These are phyloP conservation scores for Drosophila nigritarsus DNA, from an alignment of 2,888 invertebrate genomes.

Conservation along the genomic window DNA sequence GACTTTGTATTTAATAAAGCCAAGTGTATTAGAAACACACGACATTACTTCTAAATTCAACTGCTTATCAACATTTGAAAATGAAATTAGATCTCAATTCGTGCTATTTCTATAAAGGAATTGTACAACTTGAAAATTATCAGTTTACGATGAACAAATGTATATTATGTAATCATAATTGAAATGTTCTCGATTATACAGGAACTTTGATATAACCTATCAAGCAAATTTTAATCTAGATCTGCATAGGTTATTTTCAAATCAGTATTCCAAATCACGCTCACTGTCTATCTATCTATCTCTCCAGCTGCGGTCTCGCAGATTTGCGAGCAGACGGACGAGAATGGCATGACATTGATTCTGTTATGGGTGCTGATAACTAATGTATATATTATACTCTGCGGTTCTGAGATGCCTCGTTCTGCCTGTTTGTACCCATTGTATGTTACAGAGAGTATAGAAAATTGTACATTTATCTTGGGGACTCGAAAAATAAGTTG, in stretches of 20 bases:
- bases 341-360: background rate
- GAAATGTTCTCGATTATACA: background rate
- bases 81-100: background rate
- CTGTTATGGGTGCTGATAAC: background rate
- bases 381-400: background rate
- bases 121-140: background rate
- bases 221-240: background rate
- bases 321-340: background rate
- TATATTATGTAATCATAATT: background rate
- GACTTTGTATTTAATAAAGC: constrained; percentile 8
- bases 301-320: background rate
- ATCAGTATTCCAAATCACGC: background rate
- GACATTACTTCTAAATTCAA: constrained; percentile 39
- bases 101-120: background rate
- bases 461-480: background rate
- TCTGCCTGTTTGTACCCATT: background rate
- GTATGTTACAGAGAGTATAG: background rate
- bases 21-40: constrained; percentile 29
- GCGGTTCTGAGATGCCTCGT: background rate
- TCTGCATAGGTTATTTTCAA: background rate
- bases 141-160: background rate
- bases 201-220: background rate
- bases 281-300: background rate
- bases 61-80: constrained; percentile 50
- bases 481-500: background rate